Evolutionary conservation across 1,140 invertebrate genomes (phyloP).

Genomic region (Probaryconus sp.): DNA sequence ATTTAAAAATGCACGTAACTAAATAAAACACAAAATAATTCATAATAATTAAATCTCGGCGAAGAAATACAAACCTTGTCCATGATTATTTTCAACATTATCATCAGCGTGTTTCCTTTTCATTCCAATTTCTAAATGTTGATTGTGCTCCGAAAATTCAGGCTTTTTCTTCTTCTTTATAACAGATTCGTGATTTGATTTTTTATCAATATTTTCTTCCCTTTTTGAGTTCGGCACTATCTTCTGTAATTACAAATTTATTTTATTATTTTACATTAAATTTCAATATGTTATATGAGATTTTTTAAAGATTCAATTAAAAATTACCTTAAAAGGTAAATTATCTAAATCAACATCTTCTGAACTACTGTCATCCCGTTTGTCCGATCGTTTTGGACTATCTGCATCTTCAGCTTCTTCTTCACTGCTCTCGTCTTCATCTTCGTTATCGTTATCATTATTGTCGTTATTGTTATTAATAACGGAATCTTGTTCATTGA

Average conservation of each 20-base stretch:
- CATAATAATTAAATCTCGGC: not conserved
- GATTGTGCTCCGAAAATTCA: slow-evolving; percentile 48
- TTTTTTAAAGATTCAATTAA: not conserved
- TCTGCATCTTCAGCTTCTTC: slow-evolving; percentile 74
- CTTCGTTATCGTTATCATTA: slow-evolving; percentile 68
- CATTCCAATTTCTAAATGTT: slow-evolving; percentile 62
- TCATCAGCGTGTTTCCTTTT: slow-evolving; percentile 69
- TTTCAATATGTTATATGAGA: slow-evolving; percentile 3
- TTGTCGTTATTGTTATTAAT: slow-evolving; percentile 69
- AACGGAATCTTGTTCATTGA: slow-evolving; percentile 73
- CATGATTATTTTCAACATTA: slow-evolving; percentile 62
- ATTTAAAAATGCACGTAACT: too few species aligned
- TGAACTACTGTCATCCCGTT: slow-evolving; percentile 68
- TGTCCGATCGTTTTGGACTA: slow-evolving; percentile 69
- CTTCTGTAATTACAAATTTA: slow-evolving; percentile 65
- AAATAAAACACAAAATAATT: not conserved
- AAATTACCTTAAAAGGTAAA: slow-evolving; percentile 68
- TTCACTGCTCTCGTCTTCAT: slow-evolving; percentile 72
- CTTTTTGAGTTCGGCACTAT: too few species aligned
- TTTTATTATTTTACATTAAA: slow-evolving; percentile 2
- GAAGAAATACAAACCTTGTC: slow-evolving; percentile 10
- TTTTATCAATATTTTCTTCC: slow-evolving; percentile 71
- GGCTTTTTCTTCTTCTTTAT: slow-evolving; percentile 71
- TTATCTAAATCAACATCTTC: slow-evolving; percentile 71
- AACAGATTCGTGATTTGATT: slow-evolving; percentile 70